Percentiles rank a stretch among this genome's conserved stretches.
phyloP scores from a whole-genome alignment of 2,113 vertebrate genomes.

The Eulemur rufifrons region DNA sequence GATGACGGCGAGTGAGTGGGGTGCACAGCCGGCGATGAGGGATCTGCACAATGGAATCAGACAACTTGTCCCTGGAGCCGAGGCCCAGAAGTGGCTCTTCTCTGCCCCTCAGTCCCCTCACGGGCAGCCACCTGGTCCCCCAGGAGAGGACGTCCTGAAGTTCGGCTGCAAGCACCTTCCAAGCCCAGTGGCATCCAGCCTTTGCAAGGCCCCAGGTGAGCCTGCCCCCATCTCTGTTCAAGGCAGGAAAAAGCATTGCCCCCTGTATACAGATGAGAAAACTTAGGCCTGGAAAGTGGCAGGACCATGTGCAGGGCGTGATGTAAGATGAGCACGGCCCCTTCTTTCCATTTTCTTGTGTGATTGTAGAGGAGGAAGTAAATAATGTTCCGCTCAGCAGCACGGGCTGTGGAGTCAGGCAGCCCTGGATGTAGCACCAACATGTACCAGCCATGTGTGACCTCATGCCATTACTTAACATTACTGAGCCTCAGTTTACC shows the following conservation, averaged over 20 bases:
- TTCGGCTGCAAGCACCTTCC: background rate
- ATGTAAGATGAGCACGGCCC: rapidly evolving
- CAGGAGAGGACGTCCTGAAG: background rate
- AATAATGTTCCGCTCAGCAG: background rate
- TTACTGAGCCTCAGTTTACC: background rate
- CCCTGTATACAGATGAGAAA: background rate
- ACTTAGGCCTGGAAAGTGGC: background rate
- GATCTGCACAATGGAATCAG: background rate
- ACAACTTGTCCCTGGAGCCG: background rate
- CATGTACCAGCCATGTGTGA: background rate
- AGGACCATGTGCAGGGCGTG: background rate
- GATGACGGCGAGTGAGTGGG: background rate
- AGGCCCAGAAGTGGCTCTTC: background rate
- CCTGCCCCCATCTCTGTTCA: background rate
- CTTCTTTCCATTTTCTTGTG: background rate
- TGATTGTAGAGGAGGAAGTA: background rate
- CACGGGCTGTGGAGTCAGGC: background rate
- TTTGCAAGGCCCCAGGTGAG: background rate
- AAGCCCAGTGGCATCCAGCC: rapidly evolving
- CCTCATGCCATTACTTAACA: background rate
- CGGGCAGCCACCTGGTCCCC: background rate
- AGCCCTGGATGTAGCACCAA: background rate
- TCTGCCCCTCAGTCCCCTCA: background rate
- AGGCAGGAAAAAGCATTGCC: background rate
- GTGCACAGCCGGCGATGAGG: background rate